Evolutionary conservation across 1,140 invertebrate species (phyloP).

Genomic region (Eumaeus atala): DNA sequence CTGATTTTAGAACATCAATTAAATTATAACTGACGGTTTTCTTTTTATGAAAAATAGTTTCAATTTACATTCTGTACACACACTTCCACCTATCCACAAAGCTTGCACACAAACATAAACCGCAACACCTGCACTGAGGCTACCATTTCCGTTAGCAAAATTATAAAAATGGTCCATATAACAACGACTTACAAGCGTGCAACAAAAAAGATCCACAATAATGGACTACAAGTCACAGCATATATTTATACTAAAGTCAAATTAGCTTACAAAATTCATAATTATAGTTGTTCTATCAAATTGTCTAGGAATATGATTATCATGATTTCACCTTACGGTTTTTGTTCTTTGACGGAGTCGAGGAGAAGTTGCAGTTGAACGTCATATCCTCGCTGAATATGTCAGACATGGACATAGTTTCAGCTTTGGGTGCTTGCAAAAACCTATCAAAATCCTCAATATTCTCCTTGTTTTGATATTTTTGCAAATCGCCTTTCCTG

Average conservation of each 20-base stretch:
- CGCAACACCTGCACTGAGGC: too few species aligned
- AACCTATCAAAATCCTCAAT: slow-evolving; percentile 47
- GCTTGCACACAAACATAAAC: too few species aligned
- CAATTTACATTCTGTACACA: too few species aligned
- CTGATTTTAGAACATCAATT: too few species aligned
- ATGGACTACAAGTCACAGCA: slow-evolving; percentile 39
- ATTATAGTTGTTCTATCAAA: slow-evolving; percentile 11
- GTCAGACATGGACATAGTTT: slow-evolving; percentile 65
- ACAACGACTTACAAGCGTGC: too few species aligned
- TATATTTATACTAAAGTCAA: slow-evolving; percentile 31
- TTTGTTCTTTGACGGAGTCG: slow-evolving; percentile 67
- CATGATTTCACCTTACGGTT: slow-evolving; percentile 39
- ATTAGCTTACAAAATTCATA: slow-evolving; percentile 48
- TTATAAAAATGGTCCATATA: too few species aligned
- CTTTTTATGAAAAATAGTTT: too few species aligned
- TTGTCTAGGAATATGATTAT: slow-evolving; percentile 16
- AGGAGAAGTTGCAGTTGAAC: slow-evolving; percentile 68
- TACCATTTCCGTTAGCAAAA: too few species aligned
- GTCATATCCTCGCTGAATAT: slow-evolving; percentile 64
- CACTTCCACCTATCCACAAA: too few species aligned
- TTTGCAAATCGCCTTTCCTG: slow-evolving; percentile 43
- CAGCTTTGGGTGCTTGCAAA: slow-evolving; percentile 32
- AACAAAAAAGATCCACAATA: slow-evolving; percentile 43
- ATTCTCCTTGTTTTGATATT: slow-evolving; percentile 56
- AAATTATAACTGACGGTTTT: too few species aligned